Base-by-base conservation (phyloP, 2,888 invertebrate species). In the Blera fallax region DNA sequence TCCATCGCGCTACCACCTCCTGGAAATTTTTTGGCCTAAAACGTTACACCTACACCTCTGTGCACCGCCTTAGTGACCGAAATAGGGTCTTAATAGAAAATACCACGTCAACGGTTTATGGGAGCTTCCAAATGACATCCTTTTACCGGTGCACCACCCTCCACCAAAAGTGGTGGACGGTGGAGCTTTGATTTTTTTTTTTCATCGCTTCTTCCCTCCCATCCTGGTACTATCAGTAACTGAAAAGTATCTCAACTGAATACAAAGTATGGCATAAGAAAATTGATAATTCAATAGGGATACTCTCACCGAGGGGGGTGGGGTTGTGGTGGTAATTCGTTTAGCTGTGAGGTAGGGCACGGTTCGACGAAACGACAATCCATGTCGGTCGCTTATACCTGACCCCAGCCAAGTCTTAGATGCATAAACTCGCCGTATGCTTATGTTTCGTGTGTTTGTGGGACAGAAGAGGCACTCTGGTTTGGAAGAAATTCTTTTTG, bases 311-410 rank as follows among this genome's bases (percentile, higher is more conserved):
- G 6, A 6, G 4, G 14, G n/a, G 32, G 8, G 37, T n/a, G 29
- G 48, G 10, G 6, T 45, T n/a, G 3, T 24, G 40, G 37, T 58
- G 32, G 60, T 65, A 72, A 79, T 79, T 64, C 64, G 64, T 72
- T 72, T 64, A 79, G 79, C 65, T 72, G 72, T 40, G 72, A 16
- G 78, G 62, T 60, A 78, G 54, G 54, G 29, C 54, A 70, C 43
- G 52, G 58, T 24, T 40, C 37, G 48, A 27, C 27, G 48, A 32
- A 34, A 21, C 58, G n/a, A n/a, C n/a, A n/a, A n/a, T n/a, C n/a
- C n/a, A n/a, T n/a, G n/a, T n/a, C n/a, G n/a, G 21, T 27, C 52
- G 45, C 64, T 65, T 45, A 48, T 52, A 21, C 45, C 60, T 60
- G 73, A 60, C 29, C 29, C 45, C 54, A 64, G 40, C 29, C 21